phyloP scores from a whole-genome alignment of 2,797 vertebrate species.

The Peromyscus melanophrys region DNA sequence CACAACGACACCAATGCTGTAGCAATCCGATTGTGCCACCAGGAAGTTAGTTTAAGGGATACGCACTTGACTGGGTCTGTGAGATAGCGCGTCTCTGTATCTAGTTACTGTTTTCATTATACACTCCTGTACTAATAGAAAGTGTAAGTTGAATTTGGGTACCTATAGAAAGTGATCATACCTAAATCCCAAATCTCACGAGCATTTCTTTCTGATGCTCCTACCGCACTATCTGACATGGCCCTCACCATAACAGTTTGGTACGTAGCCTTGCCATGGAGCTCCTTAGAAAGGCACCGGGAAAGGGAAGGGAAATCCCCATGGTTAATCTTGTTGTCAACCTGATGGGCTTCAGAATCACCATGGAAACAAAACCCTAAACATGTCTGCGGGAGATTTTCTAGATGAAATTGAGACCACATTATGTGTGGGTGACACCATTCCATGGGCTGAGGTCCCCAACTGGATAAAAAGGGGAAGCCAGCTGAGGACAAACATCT shows the following conservation, averaged over 20 bases:
- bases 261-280: neutral
- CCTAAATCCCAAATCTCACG: neutral
- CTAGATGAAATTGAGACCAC: neutral
- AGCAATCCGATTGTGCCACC: constrained; percentile 13
- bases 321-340: neutral
- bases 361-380: neutral
- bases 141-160: neutral
- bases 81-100: neutral
- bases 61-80: neutral
- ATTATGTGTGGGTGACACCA: no score
- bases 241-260: neutral
- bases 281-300: neutral
- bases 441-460: no score
- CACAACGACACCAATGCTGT: neutral
- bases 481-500: neutral
- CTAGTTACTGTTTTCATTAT: neutral
- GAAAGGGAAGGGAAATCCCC: neutral
- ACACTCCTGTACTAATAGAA: neutral
- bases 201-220: neutral
- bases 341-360: neutral
- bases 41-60: constrained; percentile 23
- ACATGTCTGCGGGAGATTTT: neutral
- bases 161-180: constrained; percentile 8
- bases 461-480: neutral
- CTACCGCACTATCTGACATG: neutral